Percentiles rank a stretch among this genome's conserved stretches.
These are phyloP conservation scores for Lacanobia wlatinum DNA, from an alignment of 2,888 invertebrate species.

Conservation along the genomic window DNA sequence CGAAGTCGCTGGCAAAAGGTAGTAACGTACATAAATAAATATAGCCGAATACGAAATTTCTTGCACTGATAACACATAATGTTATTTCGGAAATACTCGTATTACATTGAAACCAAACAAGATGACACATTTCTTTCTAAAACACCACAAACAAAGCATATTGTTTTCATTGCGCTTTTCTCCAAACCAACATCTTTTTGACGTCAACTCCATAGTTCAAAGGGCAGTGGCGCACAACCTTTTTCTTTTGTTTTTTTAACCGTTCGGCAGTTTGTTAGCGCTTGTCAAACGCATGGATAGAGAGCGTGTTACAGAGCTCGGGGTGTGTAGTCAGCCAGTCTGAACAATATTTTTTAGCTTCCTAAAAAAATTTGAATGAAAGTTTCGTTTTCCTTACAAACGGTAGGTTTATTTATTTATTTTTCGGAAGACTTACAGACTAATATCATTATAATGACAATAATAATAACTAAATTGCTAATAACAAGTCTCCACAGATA, in stretches of 20 bases:
- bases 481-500: no score
- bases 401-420: no score
- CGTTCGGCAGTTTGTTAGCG: conserved; percentile 15
- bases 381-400: no score
- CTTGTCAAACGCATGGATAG: conserved; percentile 7
- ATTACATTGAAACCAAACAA: not conserved
- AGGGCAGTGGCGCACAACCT: conserved; percentile 15
- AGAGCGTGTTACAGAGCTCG: not conserved
- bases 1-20: no score
- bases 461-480: no score
- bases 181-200: not conserved
- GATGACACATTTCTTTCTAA: not conserved
- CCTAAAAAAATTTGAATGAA: no score
- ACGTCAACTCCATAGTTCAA: conserved; percentile 31
- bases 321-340: not conserved
- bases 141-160: conserved; percentile 2
- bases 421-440: no score
- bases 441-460: no score
- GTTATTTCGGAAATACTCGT: not conserved
- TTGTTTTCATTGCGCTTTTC: conserved; percentile 2
- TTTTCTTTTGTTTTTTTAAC: conserved; percentile 11
- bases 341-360: not conserved
- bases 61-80: no score
- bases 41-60: no score
- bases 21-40: no score